Percentiles rank a stretch among this genome's conserved stretches.
Conservation (phyloP, 1,140 invertebrate genomes). For the Camponotus pennsylvanicus region DNA sequence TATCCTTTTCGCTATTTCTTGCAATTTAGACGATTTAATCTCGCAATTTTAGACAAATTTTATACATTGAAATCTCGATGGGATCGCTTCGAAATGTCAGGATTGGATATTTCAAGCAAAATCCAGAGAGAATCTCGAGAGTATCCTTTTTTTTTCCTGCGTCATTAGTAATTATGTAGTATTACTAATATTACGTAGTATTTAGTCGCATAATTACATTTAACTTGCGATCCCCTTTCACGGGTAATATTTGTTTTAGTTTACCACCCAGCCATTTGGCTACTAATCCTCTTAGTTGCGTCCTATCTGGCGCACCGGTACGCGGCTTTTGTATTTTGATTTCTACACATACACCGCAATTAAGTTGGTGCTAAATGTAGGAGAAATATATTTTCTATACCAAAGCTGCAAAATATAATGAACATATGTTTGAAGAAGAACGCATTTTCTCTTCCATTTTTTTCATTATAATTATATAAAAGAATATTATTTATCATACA, state of each 20-base stretch:
- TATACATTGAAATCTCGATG: conserved; percentile 21
- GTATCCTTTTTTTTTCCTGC: conserved; percentile 65
- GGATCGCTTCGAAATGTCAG: not conserved
- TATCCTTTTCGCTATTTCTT: conserved; percentile 57
- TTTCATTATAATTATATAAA: not conserved
- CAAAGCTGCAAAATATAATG: conserved; percentile 33
- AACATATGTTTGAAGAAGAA: not conserved
- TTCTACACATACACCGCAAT: conserved; percentile 51
- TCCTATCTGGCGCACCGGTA: conserved; percentile 26
- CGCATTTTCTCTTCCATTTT: not conserved
- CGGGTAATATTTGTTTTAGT: conserved; percentile 73
- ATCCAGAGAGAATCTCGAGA: conserved; percentile 12
- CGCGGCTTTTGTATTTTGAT: conserved; percentile 65
- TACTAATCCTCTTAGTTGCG: conserved; percentile 74
- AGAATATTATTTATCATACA: not conserved
- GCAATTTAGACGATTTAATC: conserved; percentile 60
- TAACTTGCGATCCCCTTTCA: conserved; percentile 35
- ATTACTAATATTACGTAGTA: conserved; percentile 58
- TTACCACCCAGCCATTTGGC: conserved; percentile 67
- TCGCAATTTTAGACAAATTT: conserved; percentile 27
- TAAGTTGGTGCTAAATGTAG: conserved; percentile 47
- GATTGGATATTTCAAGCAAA: conserved; percentile 25
- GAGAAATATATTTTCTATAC: not conserved
- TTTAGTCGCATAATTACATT: conserved; percentile 72
- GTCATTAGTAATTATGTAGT: conserved; percentile 64